Percentiles rank a stretch among this genome's conserved stretches.
phyloP scores from a whole-genome alignment of 2,888 invertebrate species.

The Pandemis corylana region DNA sequence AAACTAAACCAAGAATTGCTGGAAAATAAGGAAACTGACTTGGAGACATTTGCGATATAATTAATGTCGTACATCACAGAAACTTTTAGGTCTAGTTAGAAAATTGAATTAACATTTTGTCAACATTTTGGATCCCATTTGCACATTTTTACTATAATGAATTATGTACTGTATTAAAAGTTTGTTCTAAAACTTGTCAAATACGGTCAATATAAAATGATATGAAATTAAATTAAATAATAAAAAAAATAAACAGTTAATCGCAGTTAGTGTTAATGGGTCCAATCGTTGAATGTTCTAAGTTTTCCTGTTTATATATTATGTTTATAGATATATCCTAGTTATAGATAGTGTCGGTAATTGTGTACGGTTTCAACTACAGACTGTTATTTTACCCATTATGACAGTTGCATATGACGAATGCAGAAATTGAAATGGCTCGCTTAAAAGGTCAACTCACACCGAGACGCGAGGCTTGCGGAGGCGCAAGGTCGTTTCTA shows the following conservation, averaged over 20 bases:
- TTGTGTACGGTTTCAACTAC: constrained; percentile 6
- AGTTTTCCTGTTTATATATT: constrained; percentile 52
- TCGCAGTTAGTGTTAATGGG: constrained; percentile 44
- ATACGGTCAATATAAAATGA: background rate
- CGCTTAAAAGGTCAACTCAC: no score
- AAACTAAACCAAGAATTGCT: background rate
- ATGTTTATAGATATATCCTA: constrained; percentile 56
- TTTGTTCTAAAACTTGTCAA: background rate
- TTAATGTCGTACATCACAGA: constrained; percentile 22
- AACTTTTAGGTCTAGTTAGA: constrained; percentile 5
- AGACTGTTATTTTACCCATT: background rate
- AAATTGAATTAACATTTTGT: constrained; percentile 18
- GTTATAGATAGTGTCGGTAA: constrained; percentile 33
- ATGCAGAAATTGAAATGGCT: no score
- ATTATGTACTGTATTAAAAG: background rate
- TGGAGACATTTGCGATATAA: background rate
- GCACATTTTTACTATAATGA: constrained; percentile 44
- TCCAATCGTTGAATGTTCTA: constrained; percentile 45
- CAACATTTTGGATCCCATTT: constrained; percentile 51
- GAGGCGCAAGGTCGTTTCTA: no score
- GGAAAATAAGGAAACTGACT: background rate
- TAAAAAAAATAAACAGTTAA: background rate
- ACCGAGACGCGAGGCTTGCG: no score
- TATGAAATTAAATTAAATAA: background rate
- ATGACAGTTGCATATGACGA: no score